These are phyloP conservation scores for Leptopilina syphax DNA, from an alignment of 2,888 invertebrate genomes.

Conservation along the genomic window DNA sequence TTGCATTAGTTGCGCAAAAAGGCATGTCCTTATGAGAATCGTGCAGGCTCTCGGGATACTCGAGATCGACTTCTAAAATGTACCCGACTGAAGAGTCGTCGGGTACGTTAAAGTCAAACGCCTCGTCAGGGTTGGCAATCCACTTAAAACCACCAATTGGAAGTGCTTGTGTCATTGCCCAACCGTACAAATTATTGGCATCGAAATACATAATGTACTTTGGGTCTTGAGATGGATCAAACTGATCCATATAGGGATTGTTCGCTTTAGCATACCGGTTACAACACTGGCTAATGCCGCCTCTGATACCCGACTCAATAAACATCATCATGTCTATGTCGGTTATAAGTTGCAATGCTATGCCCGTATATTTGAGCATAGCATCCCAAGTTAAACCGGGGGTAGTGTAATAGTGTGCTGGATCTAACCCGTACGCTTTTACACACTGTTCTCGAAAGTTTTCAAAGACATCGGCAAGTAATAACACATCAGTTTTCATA, in stretches of 20 bases:
- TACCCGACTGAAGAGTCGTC: constrained; percentile 10
- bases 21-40: constrained; percentile 34
- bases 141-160: constrained; percentile 30
- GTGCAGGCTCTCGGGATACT: constrained; percentile 31
- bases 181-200: not conserved
- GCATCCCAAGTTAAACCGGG: no score
- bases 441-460: constrained; percentile 50
- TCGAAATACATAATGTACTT: no score
- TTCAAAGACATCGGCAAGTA: constrained; percentile 38
- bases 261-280: constrained; percentile 55
- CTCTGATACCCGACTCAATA: constrained; percentile 23
- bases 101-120: not conserved
- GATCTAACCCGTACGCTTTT: constrained; percentile 23
- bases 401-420: no score
- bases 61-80: constrained; percentile 38
- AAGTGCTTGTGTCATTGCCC: constrained; percentile 36
- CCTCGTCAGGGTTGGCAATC: not conserved
- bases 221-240: not conserved
- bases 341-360: constrained; percentile 37
- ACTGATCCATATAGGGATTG: not conserved
- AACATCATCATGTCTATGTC: constrained; percentile 20
- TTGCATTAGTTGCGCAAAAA: constrained; percentile 61
- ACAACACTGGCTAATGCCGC: no score
- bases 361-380: constrained; percentile 44
- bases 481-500: no score